phyloP scores from a whole-genome alignment of 1,140 invertebrate species.

The Drosophila simulans region DNA sequence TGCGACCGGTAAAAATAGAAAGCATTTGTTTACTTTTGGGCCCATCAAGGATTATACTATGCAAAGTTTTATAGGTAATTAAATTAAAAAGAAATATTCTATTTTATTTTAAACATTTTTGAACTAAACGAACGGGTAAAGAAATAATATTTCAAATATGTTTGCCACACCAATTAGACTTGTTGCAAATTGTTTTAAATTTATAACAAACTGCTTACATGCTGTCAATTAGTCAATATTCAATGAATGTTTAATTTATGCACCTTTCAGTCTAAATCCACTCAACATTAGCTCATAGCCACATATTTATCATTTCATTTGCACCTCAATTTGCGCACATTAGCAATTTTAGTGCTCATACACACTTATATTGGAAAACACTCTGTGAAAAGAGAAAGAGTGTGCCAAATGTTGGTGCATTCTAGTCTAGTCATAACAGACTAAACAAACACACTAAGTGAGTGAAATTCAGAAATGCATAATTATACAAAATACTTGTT shows the following conservation, averaged over 20 bases:
- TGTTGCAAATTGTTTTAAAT: neutral
- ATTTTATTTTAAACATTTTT: too few relatives aligned
- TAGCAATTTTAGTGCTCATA: slow-evolving; percentile 26
- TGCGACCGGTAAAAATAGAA: slow-evolving; percentile 3
- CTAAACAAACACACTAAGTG: slow-evolving; percentile 8
- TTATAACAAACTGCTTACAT: neutral
- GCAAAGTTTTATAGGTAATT: too few relatives aligned
- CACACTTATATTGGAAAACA: slow-evolving; percentile 23
- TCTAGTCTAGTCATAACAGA: slow-evolving; percentile 8
- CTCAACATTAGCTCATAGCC: slow-evolving; percentile 1
- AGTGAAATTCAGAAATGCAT: slow-evolving; percentile 19
- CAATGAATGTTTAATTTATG: slow-evolving; percentile 11
- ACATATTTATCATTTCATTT: slow-evolving; percentile 38
- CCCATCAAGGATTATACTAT: neutral
- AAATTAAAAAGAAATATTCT: too few relatives aligned
- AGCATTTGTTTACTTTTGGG: slow-evolving; percentile 28
- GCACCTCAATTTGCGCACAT: slow-evolving; percentile 39
- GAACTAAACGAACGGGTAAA: too few relatives aligned
- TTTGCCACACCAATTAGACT: too few relatives aligned
- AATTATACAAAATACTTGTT: slow-evolving; percentile 7
- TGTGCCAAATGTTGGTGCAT: slow-evolving; percentile 21
- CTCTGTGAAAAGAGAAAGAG: slow-evolving; percentile 13
- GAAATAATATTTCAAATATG: too few relatives aligned
- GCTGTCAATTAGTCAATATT: neutral
- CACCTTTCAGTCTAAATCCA: slow-evolving; percentile 1